A percentile compares a stretch with the other conserved stretches of the same genome.
These are phyloP conservation scores for Caenorhabditis latens DNA, from an alignment of 1,140 invertebrate genomes.

Conservation along the genomic window DNA sequence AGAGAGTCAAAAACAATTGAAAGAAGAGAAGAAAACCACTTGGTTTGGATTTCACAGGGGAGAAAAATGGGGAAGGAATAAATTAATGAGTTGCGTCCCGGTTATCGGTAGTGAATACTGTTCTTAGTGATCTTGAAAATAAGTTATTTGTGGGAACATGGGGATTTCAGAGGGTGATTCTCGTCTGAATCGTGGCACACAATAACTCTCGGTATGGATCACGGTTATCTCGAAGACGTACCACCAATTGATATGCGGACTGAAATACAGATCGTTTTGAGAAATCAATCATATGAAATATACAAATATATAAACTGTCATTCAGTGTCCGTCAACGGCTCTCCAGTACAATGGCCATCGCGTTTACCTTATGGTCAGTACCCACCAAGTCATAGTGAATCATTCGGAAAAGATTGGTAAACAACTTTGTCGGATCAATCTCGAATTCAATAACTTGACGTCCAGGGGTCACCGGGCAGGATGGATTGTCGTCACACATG, in stretches of 20 bases:
- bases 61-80: background rate
- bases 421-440: slow-evolving; percentile 58
- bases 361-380: slow-evolving; percentile 42
- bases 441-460: slow-evolving; percentile 63
- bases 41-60: slow-evolving; percentile 26
- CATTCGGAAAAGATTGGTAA: slow-evolving; percentile 54
- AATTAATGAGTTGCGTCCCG: slow-evolving; percentile 1
- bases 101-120: slow-evolving; percentile 41
- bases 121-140: slow-evolving; percentile 16
- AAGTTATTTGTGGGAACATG: background rate
- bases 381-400: slow-evolving; percentile 60
- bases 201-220: slow-evolving; percentile 62
- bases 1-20: slow-evolving; percentile 39
- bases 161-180: slow-evolving; percentile 44
- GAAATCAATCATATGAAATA: background rate
- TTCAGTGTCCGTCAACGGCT: slow-evolving; percentile 2
- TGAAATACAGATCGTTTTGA: slow-evolving; percentile 22
- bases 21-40: background rate
- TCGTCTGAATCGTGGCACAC: slow-evolving; percentile 61
- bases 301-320: background rate
- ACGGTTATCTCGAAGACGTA: slow-evolving; percentile 50
- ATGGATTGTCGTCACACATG: slow-evolving; percentile 66
- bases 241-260: slow-evolving; percentile 59
- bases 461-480: slow-evolving; percentile 63
- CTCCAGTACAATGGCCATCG: slow-evolving; percentile 8